Conservation (phyloP, 2,888 invertebrate genomes). For the Formica aserva region DNA sequence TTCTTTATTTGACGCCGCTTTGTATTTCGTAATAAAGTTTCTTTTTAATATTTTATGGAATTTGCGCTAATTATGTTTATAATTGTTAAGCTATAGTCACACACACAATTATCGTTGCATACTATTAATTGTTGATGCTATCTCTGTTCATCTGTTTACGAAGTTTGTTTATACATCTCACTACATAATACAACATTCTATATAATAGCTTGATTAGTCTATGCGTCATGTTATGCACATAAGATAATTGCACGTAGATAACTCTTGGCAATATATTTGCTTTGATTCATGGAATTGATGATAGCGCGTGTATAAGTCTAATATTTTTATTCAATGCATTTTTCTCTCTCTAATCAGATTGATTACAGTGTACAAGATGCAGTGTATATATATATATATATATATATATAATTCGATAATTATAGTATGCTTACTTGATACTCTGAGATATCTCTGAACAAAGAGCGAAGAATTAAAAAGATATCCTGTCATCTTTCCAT, state of each 20-base stretch:
- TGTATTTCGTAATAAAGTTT: not conserved
- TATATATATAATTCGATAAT: not conserved
- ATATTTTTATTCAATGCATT: constrained; percentile 1
- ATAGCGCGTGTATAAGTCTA: not conserved
- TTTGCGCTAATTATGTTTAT: not conserved
- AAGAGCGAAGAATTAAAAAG: not conserved
- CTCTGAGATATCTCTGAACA: not conserved
- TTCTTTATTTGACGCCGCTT: not conserved
- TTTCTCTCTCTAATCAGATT: constrained; percentile 21
- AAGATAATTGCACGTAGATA: constrained; percentile 24
- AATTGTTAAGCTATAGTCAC: not conserved
- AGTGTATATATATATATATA: not conserved
- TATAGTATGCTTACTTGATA: not conserved
- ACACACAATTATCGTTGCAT: not conserved
- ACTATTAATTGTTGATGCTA: not conserved
- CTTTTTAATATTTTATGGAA: not conserved
- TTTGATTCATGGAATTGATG: not conserved
- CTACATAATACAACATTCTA: not conserved
- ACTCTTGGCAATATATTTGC: not conserved
- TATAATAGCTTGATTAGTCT: constrained; percentile 12
- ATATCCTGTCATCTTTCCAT: not conserved
- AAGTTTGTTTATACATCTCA: not conserved
- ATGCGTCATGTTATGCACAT: not conserved
- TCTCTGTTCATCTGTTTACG: not conserved
- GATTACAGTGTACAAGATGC: constrained; percentile 1